Conservation (phyloP, 2,888 invertebrate genomes). For the Synergus laeviventris region DNA sequence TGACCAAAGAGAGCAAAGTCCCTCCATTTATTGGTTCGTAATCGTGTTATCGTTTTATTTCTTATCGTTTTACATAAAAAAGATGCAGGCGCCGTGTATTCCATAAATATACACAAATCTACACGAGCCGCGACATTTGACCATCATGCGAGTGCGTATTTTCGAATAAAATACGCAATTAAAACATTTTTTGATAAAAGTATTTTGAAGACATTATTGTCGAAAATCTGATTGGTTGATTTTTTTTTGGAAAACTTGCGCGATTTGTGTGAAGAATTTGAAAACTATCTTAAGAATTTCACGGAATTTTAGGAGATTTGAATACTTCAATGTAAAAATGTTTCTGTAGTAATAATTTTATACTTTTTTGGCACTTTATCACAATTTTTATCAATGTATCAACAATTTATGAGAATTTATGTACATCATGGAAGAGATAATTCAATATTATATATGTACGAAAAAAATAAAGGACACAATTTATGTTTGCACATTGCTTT, state of each 20-base stretch:
- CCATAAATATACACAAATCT: neutral
- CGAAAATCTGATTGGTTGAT: too few relatives aligned
- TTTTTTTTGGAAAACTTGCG: too few relatives aligned
- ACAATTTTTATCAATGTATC: neutral
- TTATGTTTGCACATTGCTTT: neutral
- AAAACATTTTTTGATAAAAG: too few relatives aligned
- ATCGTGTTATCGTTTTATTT: constrained; percentile 22
- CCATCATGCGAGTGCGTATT: neutral
- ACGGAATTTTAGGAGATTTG: too few relatives aligned
- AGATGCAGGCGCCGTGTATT: neutral
- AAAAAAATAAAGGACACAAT: neutral
- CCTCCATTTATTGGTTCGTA: constrained; percentile 16
- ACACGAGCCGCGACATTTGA: neutral
- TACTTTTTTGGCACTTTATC: too few relatives aligned
- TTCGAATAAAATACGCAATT: too few relatives aligned
- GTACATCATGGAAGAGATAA: neutral
- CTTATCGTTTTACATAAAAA: constrained; percentile 16
- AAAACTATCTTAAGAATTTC: too few relatives aligned
- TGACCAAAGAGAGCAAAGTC: constrained; percentile 24
- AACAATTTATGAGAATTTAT: neutral
- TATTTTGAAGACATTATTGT: too few relatives aligned
- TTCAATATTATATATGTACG: neutral
- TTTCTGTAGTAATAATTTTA: too few relatives aligned
- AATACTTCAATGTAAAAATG: too few relatives aligned
- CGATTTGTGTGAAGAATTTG: too few relatives aligned